Evolutionary conservation across 2,888 invertebrate genomes (phyloP).

Genomic region (Synergus itoensis): DNA sequence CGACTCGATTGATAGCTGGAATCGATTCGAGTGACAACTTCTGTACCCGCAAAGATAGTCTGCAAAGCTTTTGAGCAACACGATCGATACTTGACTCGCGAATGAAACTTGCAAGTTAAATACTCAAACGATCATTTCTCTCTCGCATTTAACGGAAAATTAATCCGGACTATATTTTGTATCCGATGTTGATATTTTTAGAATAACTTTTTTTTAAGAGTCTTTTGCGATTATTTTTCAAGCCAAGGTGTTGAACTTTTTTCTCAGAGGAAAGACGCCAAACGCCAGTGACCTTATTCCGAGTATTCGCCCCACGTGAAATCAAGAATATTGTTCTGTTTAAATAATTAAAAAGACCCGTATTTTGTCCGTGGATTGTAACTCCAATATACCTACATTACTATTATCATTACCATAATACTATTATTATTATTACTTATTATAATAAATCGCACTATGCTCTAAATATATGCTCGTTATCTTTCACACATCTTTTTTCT

Average conservation of each 20-base stretch:
- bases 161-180: constrained; percentile 35
- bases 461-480: constrained; percentile 66
- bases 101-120: constrained; percentile 18
- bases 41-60: constrained; percentile 5
- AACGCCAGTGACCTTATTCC: constrained; percentile 45
- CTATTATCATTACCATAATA: constrained; percentile 62
- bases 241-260: neutral
- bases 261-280: constrained; percentile 21
- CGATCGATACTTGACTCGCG: constrained; percentile 26
- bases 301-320: constrained; percentile 51
- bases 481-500: constrained; percentile 49
- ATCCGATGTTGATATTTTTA: constrained; percentile 35
- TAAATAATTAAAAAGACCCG: constrained; percentile 65
- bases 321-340: constrained; percentile 64
- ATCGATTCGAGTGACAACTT: constrained; percentile 30
- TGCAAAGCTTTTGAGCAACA: constrained; percentile 20
- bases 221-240: constrained; percentile 3
- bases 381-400: constrained; percentile 60
- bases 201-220: constrained; percentile 28
- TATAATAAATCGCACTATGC: constrained; percentile 75
- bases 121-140: constrained; percentile 34
- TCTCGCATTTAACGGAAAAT: constrained; percentile 38
- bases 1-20: constrained; percentile 9
- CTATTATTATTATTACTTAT: constrained; percentile 68
- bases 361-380: constrained; percentile 69